Evolutionary conservation across 2,113 vertebrate species (phyloP).

Genomic region (Megalops atlanticus): DNA sequence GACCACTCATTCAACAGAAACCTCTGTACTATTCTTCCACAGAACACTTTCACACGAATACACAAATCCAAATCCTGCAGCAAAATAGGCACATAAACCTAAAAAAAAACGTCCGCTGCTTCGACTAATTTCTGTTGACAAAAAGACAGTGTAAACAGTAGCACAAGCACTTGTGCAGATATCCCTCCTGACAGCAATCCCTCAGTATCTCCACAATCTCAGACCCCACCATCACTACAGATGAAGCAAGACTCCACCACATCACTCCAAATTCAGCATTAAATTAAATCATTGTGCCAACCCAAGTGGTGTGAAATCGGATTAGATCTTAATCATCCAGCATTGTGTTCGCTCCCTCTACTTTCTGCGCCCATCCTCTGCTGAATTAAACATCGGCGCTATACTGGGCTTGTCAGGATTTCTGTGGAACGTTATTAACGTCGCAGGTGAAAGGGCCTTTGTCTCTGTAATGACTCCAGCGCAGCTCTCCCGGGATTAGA

Average conservation of each 20-base stretch:
- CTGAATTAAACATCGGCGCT: not conserved
- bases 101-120: constrained; percentile 24
- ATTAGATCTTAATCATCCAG: constrained; percentile 65
- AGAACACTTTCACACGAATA: not conserved
- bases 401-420: not conserved
- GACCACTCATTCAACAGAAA: too few relatives aligned
- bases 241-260: constrained; percentile 34
- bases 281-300: constrained; percentile 58
- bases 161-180: constrained; percentile 40
- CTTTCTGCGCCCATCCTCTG: not conserved
- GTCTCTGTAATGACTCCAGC: constrained; percentile 3
- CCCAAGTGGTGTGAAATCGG: constrained; percentile 63
- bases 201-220: constrained; percentile 31
- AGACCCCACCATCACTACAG: constrained; percentile 37
- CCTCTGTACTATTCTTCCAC: not conserved
- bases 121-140: constrained; percentile 58
- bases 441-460: not conserved
- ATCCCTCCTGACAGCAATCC: constrained; percentile 48
- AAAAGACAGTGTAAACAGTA: constrained; percentile 48
- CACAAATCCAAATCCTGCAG: not conserved
- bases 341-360: constrained; percentile 48
- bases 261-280: constrained; percentile 54
- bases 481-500: constrained; percentile 4
- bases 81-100: not conserved
- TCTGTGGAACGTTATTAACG: constrained; percentile 2